These are phyloP conservation scores for Dastarcus helophoroides DNA, from an alignment of 2,888 invertebrate species.

Conservation along the genomic window DNA sequence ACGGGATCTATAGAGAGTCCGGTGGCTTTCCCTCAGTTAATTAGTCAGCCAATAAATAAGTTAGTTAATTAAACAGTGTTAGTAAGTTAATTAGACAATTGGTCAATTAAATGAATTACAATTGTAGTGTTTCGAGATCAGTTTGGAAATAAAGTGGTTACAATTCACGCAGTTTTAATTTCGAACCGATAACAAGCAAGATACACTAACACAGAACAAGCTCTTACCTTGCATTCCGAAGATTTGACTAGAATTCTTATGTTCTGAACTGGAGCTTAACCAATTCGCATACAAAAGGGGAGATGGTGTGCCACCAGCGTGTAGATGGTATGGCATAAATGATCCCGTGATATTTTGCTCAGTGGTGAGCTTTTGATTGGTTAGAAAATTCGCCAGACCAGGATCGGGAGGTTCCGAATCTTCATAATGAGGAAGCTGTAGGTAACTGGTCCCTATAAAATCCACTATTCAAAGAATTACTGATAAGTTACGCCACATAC, in stretches of 20 bases:
- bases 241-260: constrained; percentile 36
- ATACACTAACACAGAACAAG: too few species aligned
- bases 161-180: too few species aligned
- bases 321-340: constrained; percentile 26
- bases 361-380: constrained; percentile 16
- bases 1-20: too few species aligned
- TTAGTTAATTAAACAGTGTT: too few species aligned
- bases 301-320: constrained; percentile 24
- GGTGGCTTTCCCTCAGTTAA: too few species aligned
- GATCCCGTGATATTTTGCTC: constrained; percentile 18
- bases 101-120: too few species aligned
- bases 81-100: too few species aligned
- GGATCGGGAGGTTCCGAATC: constrained; percentile 29
- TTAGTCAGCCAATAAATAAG: too few species aligned
- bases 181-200: too few species aligned
- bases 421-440: constrained; percentile 26
- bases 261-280: constrained; percentile 26
- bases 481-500: background rate
- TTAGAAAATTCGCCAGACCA: constrained; percentile 24
- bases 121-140: too few species aligned
- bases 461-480: background rate
- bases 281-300: constrained; percentile 33
- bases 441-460: constrained; percentile 21
- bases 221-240: constrained; percentile 55
- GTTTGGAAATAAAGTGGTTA: too few species aligned